Base-by-base conservation (phyloP, 2,888 invertebrate genomes). In the Carcina quercana region DNA sequence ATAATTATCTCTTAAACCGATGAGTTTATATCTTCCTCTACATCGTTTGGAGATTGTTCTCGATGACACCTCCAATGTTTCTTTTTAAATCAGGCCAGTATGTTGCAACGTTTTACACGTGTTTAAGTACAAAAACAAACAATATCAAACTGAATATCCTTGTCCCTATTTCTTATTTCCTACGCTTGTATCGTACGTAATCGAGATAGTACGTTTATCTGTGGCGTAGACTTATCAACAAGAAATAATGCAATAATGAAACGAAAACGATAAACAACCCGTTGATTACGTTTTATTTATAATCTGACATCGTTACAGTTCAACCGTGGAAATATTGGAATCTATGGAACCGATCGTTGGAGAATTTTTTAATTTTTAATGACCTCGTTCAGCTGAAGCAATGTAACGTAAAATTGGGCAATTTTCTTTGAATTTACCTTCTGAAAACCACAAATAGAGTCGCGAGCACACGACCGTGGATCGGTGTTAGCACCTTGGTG, bases 121-220 rank as follows among this genome's bases (percentile, higher is more conserved):
- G 75, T 64, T 58, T 10, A 14, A 10, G 43, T 49, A 50, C 67
- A 71, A 71, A 59, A 71, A 72, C 64, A 71, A 75, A 71, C 72
- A 70, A 68, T 50, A 57, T 48, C 59, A 53, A 63, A 49, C 48
- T 62, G 53, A 51, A 63, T 66, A 79, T 75, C 83, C 82, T 82
- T 82, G 82, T 60, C 76, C 82, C 73, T 68, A 72, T 80, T 80
- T 75, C 67, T 68, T 60, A 66, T 78, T 79, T 75, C 74, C 79
- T 78, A 68, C 61, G 62, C 24, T 20, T 27, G 59, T 59, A 76
- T 72, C 71, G 63, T 61, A 12, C 24, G 24, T 24, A 24, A 24
- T 24, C 24, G 12, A 24, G 79, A 80, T 82, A 75, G 58, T 58
- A 49, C 53, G 57, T 56, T 46, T 72, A 76, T 79, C 78, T 60